Base-by-base conservation (phyloP, 1,140 invertebrate genomes). In the Stegodyphus dumicola region DNA sequence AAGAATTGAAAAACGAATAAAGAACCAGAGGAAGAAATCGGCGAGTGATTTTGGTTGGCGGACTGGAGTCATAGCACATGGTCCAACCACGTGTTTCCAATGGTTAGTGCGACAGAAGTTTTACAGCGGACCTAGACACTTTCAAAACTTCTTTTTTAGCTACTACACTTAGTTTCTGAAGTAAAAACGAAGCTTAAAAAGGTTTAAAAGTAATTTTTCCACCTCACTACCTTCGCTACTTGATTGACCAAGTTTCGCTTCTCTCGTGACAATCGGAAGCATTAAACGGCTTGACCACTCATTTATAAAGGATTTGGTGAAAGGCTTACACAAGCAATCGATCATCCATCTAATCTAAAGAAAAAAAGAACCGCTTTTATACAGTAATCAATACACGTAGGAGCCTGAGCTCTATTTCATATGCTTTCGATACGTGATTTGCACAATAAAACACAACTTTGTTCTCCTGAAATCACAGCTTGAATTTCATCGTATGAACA, bases 121-220 rank as follows among this genome's bases (percentile, higher is more conserved):
- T 79, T 79, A 56, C 67, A 69, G 67, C 48, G 49, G 70, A 66
- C 17, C 77, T 53, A 15, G 51, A 79, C 67, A 70, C 67, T 70
- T 74, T 79, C 52, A 17, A 70, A 54, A 17, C 60, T 79, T 79
- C 66, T 79, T 79, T 70, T 17, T 56, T 79, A 77, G 56, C 48
- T 33, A 65, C 33, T 66, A 79, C 49, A 79, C n/a, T 56, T 33
- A 54, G 17, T 17, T 77, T 77, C 64, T 9, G 49, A 77, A 77
- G 76, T 33, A 13, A 67, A 60, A 77, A 51, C 65, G 67, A 77
- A 48, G 53, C 76, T 66, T 77, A 77, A 77, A 77, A 77, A 49
- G 76, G 76, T 77, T 77, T 77, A 77, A 77, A 77, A 77, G 76
- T 77, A 77, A 77, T 77, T 77, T 60, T 77, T 77, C 65, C 64